Conservation (phyloP, 2,113 vertebrate species). For the Tichodroma muraria region DNA sequence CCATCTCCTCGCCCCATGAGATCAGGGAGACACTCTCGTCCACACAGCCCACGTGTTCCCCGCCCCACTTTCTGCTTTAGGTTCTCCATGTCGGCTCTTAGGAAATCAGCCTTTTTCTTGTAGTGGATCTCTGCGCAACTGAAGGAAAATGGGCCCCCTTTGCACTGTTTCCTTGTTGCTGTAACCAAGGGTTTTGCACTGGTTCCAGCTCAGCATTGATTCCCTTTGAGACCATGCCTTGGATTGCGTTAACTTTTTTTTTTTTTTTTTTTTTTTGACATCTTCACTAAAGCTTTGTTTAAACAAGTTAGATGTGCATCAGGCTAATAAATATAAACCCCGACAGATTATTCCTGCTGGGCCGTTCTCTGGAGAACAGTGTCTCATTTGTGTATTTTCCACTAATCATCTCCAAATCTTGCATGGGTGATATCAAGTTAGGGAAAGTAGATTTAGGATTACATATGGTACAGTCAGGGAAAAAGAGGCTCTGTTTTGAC, state of each 20-base stretch:
- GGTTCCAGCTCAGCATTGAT: background rate
- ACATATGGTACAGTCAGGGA: constrained; percentile 39
- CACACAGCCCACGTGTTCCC: rapidly evolving
- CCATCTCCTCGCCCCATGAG: rapidly evolving
- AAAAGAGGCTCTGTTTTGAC: constrained; percentile 58
- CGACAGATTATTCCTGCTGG: background rate
- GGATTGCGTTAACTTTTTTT: background rate
- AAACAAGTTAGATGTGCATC: constrained; percentile 43
- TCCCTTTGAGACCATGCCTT: constrained; percentile 9
- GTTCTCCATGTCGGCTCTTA: background rate
- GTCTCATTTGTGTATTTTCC: constrained; percentile 46
- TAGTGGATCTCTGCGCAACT: background rate
- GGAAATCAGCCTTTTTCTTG: background rate
- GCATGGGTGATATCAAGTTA: constrained; percentile 28
- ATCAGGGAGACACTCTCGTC: rapidly evolving
- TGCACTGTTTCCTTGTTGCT: background rate
- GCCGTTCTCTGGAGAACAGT: background rate
- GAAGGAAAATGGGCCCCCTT: background rate
- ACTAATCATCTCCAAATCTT: constrained; percentile 26
- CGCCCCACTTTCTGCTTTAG: background rate
- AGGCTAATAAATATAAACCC: constrained; percentile 17
- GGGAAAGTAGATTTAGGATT: constrained; percentile 27
- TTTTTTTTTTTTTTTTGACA: background rate
- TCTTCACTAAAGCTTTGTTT: constrained; percentile 48
- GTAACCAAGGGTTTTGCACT: background rate